Evolutionary conservation across 35 echinoderm and acorn worm genomes (phyloP).

Genomic region (Eucidaris tribuloides): DNA sequence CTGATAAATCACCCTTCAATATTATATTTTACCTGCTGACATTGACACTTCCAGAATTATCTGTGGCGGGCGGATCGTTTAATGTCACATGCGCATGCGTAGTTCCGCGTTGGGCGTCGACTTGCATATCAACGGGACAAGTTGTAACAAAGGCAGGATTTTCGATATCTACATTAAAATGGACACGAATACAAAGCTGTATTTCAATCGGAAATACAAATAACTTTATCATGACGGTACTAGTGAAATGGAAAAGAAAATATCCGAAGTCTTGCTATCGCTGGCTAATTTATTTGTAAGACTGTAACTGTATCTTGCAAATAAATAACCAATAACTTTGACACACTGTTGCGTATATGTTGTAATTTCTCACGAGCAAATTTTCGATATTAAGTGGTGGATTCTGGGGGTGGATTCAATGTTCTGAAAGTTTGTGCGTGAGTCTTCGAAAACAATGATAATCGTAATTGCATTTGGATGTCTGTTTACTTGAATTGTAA

Average conservation of each 20-base stretch:
- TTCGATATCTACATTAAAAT: neutral
- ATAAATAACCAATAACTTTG: neutral
- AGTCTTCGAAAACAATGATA: too few species aligned
- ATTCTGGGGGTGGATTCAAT: too few species aligned
- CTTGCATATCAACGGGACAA: neutral
- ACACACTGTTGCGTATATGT: neutral
- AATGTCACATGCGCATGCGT: neutral
- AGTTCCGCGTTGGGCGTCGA: neutral
- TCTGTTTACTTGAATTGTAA: too few species aligned
- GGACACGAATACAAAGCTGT: too few species aligned
- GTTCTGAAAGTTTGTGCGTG: too few species aligned
- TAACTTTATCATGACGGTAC: too few species aligned
- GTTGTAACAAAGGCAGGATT: neutral
- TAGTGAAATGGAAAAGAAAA: neutral
- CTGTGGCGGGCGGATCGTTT: neutral
- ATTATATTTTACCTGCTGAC: neutral
- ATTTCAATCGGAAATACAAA: too few species aligned
- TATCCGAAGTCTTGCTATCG: neutral
- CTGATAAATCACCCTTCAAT: too few species aligned
- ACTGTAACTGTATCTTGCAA: neutral
- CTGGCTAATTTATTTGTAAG: neutral
- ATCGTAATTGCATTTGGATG: too few species aligned
- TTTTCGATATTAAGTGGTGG: too few species aligned
- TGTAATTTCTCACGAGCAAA: too few species aligned
- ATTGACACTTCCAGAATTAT: neutral